phyloP scores from a whole-genome alignment of 2,797 vertebrate species.

The Sebastolobus alascanus region DNA sequence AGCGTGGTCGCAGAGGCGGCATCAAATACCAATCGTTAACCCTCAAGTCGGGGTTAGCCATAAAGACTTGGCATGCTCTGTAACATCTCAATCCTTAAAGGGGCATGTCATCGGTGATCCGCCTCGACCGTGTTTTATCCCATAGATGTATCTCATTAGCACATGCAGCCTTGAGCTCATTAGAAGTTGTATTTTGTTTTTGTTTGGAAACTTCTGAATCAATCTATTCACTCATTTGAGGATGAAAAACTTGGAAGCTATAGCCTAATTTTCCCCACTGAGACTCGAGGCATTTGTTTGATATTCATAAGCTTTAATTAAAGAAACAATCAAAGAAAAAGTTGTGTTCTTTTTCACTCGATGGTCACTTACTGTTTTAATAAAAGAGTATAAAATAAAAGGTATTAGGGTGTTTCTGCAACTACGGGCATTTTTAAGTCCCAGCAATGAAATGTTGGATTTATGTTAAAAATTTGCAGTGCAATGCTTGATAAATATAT shows the following conservation, averaged over 20 bases:
- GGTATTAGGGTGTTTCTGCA: background rate
- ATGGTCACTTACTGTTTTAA: background rate
- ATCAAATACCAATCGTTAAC: conserved; percentile 80
- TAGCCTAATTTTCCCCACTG: conserved; percentile 32
- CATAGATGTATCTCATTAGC: conserved; percentile 46
- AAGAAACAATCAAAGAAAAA: conserved; percentile 18
- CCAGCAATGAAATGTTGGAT: too few species aligned
- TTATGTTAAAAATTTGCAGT: too few species aligned
- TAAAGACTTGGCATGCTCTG: conserved; percentile 71
- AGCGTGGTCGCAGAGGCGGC: conserved; percentile 61
- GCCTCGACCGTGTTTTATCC: conserved; percentile 4
- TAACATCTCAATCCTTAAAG: conserved; percentile 69
- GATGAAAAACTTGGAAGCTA: conserved; percentile 32
- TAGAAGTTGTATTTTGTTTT: conserved; percentile 36
- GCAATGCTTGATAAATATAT: too few species aligned
- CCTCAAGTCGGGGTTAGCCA: conserved; percentile 67
- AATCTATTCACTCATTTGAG: conserved; percentile 37
- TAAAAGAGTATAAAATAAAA: conserved; percentile 12
- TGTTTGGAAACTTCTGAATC: conserved; percentile 39
- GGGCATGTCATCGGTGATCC: conserved; percentile 42
- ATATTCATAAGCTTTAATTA: conserved; percentile 51
- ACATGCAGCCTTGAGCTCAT: conserved; percentile 43
- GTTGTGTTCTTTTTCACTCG: conserved; percentile 1
- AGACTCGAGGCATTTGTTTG: conserved; percentile 33
- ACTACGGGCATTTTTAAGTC: too few species aligned